Percentiles rank a stretch among this genome's conserved stretches.
Conservation (phyloP, 92 coral and sea anemone genomes). For the Galaxea fascicularis region DNA sequence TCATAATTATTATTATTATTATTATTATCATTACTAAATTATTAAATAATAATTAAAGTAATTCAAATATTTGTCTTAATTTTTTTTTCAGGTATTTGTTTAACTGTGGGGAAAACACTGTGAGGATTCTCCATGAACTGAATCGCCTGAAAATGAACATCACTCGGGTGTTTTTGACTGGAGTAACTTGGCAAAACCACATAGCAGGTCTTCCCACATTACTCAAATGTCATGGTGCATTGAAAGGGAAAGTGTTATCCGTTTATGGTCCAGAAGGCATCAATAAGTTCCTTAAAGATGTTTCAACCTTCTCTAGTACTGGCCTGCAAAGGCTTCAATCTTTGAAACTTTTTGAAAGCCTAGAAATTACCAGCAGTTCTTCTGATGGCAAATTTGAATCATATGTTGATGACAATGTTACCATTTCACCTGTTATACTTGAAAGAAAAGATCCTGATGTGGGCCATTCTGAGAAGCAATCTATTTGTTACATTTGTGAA, state of each 20-base stretch:
- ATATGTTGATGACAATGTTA: slow-evolving; percentile 70
- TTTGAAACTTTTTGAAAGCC: background rate
- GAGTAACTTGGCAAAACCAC: slow-evolving; percentile 74
- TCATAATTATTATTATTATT: no score
- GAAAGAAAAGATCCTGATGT: background rate
- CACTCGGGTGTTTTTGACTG: slow-evolving; percentile 79
- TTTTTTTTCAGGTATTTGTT: slow-evolving; percentile 79
- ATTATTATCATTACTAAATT: no score
- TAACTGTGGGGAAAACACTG: slow-evolving; percentile 87
- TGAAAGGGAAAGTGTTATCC: slow-evolving; percentile 45
- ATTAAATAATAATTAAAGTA: no score
- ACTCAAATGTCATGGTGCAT: slow-evolving; percentile 53
- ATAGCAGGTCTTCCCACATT: slow-evolving; percentile 82
- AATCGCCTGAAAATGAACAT: slow-evolving; percentile 32
- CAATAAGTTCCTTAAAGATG: slow-evolving; percentile 57
- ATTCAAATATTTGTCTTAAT: no score
- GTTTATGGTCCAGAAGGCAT: slow-evolving; percentile 78
- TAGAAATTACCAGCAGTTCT: background rate
- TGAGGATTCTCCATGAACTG: slow-evolving; percentile 72
- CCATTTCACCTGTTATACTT: slow-evolving; percentile 61
- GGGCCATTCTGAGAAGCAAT: slow-evolving; percentile 26
- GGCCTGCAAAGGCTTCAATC: slow-evolving; percentile 4
- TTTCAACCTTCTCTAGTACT: slow-evolving; percentile 54
- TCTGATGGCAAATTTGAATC: background rate
- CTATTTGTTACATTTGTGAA: slow-evolving; percentile 80